Conservation (phyloP, 2,888 invertebrate species). For the Parthenolecanium corni region DNA sequence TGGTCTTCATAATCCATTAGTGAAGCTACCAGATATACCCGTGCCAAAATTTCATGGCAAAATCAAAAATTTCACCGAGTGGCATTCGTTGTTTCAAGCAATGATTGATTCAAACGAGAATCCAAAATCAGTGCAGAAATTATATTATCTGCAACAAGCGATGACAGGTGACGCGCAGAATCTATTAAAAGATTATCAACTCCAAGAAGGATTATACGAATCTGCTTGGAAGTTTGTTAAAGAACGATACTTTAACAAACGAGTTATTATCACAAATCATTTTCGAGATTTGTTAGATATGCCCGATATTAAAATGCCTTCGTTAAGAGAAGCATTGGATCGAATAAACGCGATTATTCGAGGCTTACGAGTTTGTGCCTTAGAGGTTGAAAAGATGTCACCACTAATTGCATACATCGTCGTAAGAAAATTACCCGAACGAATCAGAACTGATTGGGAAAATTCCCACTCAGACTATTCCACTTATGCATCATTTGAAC, state of each 20-base stretch:
- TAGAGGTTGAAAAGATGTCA: background rate
- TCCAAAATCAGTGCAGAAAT: background rate
- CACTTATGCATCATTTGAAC: background rate
- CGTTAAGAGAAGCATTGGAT: background rate
- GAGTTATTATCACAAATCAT: background rate
- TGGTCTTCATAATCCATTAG: background rate
- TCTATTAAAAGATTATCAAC: background rate
- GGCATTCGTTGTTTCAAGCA: too few relatives aligned
- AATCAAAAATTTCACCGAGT: too few relatives aligned
- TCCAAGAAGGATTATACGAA: background rate
- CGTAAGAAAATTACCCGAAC: slow-evolving; percentile 5
- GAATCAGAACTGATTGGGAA: slow-evolving; percentile 1
- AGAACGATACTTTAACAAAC: background rate
- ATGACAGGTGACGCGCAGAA: background rate
- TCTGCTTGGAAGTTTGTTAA: background rate
- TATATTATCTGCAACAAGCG: background rate
- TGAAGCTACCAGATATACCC: slow-evolving; percentile 11
- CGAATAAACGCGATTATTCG: background rate
- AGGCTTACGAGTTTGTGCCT: background rate
- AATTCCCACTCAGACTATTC: background rate
- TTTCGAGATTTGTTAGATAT: background rate
- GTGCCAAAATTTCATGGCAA: too few relatives aligned
- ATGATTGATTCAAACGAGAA: background rate
- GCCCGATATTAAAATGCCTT: background rate
- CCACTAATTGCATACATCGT: too few relatives aligned